Conservation (phyloP, 2,797 vertebrate genomes). For the Phataginus tetradactyla region DNA sequence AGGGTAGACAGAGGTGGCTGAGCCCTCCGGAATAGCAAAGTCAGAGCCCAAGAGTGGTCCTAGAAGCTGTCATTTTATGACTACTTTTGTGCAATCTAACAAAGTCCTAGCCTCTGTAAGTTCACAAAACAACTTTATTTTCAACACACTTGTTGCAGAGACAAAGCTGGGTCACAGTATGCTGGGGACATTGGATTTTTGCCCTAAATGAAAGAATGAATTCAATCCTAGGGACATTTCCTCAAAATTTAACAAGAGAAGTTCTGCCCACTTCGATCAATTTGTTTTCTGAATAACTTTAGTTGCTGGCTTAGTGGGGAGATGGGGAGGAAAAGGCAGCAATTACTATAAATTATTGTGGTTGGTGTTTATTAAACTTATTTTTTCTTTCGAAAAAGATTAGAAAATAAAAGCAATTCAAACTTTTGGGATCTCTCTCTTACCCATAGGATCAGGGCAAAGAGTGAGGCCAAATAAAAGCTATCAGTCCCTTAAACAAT, state of each 20-base stretch:
- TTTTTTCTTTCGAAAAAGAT: slow-evolving; percentile 43
- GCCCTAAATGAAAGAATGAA: slow-evolving; percentile 38
- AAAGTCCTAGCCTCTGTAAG: background rate
- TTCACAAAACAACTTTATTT: slow-evolving; percentile 60
- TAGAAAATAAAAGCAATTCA: slow-evolving; percentile 40
- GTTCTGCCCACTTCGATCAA: background rate
- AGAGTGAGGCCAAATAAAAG: slow-evolving; percentile 24
- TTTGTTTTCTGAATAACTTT: slow-evolving; percentile 46
- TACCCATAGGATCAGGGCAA: slow-evolving; percentile 33
- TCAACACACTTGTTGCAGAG: slow-evolving; percentile 44
- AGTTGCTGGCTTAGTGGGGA: slow-evolving; percentile 25
- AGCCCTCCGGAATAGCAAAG: background rate
- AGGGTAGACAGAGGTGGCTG: background rate
- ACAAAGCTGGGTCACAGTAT: slow-evolving; percentile 11
- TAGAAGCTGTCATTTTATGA: slow-evolving; percentile 3
- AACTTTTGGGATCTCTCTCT: slow-evolving; percentile 7
- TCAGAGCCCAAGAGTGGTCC: background rate
- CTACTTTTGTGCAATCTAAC: slow-evolving; percentile 17
- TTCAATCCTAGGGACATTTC: slow-evolving; percentile 34
- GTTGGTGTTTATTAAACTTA: slow-evolving; percentile 41
- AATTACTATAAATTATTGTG: slow-evolving; percentile 41
- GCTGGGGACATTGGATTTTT: background rate
- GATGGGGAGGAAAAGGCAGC: background rate
- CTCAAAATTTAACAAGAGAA: slow-evolving; percentile 33
- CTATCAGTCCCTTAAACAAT: background rate